These are phyloP conservation scores for Lycophotia porphyrea DNA, from an alignment of 2,888 invertebrate species.

Conservation along the genomic window DNA sequence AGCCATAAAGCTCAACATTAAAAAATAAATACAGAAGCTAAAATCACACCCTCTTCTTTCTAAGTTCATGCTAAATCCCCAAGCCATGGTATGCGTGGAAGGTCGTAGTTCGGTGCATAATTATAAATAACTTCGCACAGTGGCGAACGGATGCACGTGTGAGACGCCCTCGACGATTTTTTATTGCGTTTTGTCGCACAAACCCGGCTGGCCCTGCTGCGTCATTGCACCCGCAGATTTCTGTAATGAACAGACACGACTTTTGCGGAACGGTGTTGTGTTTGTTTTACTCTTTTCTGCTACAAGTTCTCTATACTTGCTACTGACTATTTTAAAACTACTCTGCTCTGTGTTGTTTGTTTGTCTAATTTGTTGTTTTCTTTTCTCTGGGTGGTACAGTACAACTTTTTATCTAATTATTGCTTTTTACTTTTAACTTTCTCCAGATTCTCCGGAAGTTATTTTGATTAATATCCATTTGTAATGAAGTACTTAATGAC, in stretches of 20 bases:
- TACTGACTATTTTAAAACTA: neutral
- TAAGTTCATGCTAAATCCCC: slow-evolving; percentile 41
- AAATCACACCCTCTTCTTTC: slow-evolving; percentile 10
- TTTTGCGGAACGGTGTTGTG: slow-evolving; percentile 49
- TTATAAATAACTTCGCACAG: slow-evolving; percentile 87
- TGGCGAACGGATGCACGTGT: slow-evolving; percentile 89
- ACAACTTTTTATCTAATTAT: neutral
- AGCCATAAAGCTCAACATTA: neutral
- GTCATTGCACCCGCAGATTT: slow-evolving; percentile 73
- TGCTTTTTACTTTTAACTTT: neutral
- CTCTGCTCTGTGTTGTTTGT: neutral
- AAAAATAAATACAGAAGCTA: neutral
- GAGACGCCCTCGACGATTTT: slow-evolving; percentile 82
- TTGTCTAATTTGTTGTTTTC: neutral
- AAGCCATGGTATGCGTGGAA: slow-evolving; percentile 47
- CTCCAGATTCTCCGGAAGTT: neutral
- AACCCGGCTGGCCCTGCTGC: slow-evolving; percentile 41
- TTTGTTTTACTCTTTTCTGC: slow-evolving; percentile 56
- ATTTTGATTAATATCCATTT: slow-evolving; percentile 4
- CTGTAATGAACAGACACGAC: slow-evolving; percentile 65
- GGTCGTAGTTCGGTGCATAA: slow-evolving; percentile 60
- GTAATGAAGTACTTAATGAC: neutral
- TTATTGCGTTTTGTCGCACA: slow-evolving; percentile 78
- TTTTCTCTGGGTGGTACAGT: neutral
- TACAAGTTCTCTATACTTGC: neutral